phyloP scores from a whole-genome alignment of 1,140 invertebrate species.

The Linepithema humile region DNA sequence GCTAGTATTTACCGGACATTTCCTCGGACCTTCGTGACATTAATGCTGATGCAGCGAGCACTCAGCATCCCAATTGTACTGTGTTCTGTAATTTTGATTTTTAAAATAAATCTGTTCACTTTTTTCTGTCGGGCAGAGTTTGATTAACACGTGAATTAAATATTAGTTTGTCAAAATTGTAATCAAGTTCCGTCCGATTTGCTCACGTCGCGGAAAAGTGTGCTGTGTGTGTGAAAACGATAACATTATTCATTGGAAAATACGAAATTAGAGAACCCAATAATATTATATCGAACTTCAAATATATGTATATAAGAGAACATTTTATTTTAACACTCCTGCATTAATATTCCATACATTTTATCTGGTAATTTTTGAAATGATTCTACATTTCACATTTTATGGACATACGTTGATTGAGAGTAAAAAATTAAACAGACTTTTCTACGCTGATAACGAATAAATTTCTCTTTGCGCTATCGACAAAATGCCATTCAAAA shows the following conservation, averaged over 20 bases:
- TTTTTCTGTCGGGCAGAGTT: too few relatives aligned
- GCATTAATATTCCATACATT: background rate
- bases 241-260: too few relatives aligned
- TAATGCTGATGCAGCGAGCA: too few relatives aligned
- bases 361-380: background rate
- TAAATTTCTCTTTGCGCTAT: background rate
- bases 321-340: background rate
- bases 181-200: too few relatives aligned
- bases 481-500: background rate
- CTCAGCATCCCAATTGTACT: too few relatives aligned
- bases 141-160: too few relatives aligned
- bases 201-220: too few relatives aligned
- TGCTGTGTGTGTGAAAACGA: too few relatives aligned
- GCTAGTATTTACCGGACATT: background rate
- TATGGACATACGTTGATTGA: background rate
- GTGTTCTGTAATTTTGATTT: too few relatives aligned
- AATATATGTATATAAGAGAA: background rate
- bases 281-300: background rate
- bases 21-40: background rate
- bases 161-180: too few relatives aligned
- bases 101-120: too few relatives aligned
- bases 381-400: background rate
- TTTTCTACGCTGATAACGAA: background rate
- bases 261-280: too few relatives aligned
- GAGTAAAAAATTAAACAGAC: background rate